phyloP scores from a whole-genome alignment of 2,888 invertebrate genomes.

The Aromia moschata region DNA sequence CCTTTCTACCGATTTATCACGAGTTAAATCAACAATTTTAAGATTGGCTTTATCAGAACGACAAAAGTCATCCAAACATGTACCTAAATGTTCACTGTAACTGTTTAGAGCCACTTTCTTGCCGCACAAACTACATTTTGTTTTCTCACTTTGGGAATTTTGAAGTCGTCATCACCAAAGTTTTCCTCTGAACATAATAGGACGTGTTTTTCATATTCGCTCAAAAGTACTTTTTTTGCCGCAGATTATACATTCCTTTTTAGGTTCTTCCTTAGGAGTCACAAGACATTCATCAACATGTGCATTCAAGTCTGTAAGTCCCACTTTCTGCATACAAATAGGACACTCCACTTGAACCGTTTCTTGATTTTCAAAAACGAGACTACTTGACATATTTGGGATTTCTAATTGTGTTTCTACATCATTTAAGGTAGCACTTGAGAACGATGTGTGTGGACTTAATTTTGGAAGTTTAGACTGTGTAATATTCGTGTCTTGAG shows the following conservation, averaged over 20 bases:
- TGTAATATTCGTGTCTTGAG: constrained; percentile 11
- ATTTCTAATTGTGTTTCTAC: no score
- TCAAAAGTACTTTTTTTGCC: constrained; percentile 20
- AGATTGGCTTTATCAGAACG: constrained; percentile 5
- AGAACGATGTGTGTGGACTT: background rate
- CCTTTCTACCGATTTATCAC: constrained; percentile 30
- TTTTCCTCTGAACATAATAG: constrained; percentile 36
- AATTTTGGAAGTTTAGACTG: constrained; percentile 35
- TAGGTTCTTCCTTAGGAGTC: constrained; percentile 13
- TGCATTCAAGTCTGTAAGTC: constrained; percentile 50
- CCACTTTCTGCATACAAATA: constrained; percentile 55
- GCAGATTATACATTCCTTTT: constrained; percentile 42
- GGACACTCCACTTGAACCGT: constrained; percentile 55
- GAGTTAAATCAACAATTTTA: constrained; percentile 24
- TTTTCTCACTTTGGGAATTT: constrained; percentile 1
- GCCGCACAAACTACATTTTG: background rate
- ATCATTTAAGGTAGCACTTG: no score
- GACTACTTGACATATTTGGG: background rate
- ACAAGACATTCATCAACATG: constrained; percentile 55
- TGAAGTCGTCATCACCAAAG: constrained; percentile 35
- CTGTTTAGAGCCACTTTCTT: background rate
- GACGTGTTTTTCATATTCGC: constrained; percentile 42
- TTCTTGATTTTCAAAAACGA: constrained; percentile 8
- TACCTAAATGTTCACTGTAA: background rate
- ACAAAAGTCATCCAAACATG: background rate